Evolutionary conservation across 1,140 invertebrate species (phyloP).

Genomic region (Microplitis demolitor): DNA sequence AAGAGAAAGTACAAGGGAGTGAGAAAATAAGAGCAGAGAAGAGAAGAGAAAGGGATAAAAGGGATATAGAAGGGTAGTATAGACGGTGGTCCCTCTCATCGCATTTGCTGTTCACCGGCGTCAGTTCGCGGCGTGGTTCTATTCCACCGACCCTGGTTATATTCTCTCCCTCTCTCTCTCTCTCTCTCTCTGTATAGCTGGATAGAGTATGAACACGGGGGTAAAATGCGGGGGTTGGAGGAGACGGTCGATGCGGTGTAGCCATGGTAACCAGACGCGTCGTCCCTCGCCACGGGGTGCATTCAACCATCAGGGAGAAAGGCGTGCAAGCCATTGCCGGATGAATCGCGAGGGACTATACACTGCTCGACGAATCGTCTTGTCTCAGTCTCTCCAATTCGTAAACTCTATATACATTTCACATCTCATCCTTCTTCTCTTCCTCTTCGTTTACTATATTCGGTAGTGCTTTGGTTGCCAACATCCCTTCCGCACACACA

Average conservation of each 20-base stretch:
- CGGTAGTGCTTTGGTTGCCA: not conserved
- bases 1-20: not conserved
- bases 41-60: not conserved
- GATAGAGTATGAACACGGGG: slow-evolving; percentile 24
- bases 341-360: slow-evolving; percentile 15
- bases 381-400: slow-evolving; percentile 18
- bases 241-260: slow-evolving; percentile 58
- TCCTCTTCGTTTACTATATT: not conserved
- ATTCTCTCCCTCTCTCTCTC: slow-evolving; percentile 14
- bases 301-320: slow-evolving; percentile 51
- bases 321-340: slow-evolving; percentile 24
- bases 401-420: not conserved
- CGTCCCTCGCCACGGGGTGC: slow-evolving; percentile 52
- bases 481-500: slow-evolving; percentile 2
- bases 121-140: not conserved
- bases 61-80: not conserved
- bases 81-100: slow-evolving; percentile 2
- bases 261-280: slow-evolving; percentile 60
- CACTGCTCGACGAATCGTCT: not conserved
- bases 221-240: slow-evolving; percentile 45
- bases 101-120: slow-evolving; percentile 7
- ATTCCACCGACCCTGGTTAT: not conserved
- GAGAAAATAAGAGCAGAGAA: not conserved
- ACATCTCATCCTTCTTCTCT: not conserved
- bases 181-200: slow-evolving; percentile 8